Conservation (phyloP, 2,888 invertebrate genomes). For the Dioctria rufipes region DNA sequence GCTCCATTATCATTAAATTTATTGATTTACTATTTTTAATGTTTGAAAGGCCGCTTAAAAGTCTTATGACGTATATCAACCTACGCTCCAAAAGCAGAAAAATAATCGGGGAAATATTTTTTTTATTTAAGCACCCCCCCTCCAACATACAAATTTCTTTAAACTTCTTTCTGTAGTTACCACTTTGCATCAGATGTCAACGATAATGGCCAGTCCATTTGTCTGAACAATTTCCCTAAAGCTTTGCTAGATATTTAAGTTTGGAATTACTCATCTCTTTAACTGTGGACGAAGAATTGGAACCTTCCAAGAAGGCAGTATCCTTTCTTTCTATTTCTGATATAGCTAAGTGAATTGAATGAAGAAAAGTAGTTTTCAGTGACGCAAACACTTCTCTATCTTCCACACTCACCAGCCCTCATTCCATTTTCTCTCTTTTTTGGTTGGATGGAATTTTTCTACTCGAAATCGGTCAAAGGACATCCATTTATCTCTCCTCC, state of each 20-base stretch:
- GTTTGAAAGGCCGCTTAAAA: no score
- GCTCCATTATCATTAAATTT: no score
- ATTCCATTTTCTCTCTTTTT: not conserved
- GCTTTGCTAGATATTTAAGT: not conserved
- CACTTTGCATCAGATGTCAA: constrained; percentile 34
- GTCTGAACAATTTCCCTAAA: constrained; percentile 43
- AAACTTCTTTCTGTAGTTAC: constrained; percentile 6
- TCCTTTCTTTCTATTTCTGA: constrained; percentile 5
- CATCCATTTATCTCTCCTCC: constrained; percentile 36
- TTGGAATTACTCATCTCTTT: constrained; percentile 7
- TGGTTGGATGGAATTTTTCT: not conserved
- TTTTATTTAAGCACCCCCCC: no score
- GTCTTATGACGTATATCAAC: no score
- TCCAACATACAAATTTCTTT: constrained; percentile 10
- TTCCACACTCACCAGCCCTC: not conserved
- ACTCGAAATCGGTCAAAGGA: constrained; percentile 28
- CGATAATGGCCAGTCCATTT: constrained; percentile 47
- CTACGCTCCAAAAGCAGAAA: no score
- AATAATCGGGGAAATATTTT: no score
- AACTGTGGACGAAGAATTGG: not conserved
- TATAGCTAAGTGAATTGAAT: not conserved
- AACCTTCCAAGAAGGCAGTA: not conserved
- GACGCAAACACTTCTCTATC: not conserved
- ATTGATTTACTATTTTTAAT: no score
- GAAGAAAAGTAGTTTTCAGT: not conserved